phyloP scores from a whole-genome alignment of 2,888 invertebrate species.

The Nephrotoma appendiculata region DNA sequence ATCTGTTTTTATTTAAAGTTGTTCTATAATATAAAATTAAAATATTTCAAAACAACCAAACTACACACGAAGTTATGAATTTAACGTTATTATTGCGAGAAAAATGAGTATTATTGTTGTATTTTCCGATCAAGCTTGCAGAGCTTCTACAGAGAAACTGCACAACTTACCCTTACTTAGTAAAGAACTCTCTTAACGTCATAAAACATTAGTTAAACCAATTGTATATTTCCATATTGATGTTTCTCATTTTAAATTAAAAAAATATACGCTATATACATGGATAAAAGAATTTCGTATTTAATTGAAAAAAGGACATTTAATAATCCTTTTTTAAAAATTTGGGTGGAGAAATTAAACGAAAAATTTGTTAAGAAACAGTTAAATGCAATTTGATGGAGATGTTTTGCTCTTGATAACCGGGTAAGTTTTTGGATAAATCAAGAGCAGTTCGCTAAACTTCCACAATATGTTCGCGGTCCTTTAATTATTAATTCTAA shows the following conservation, averaged over 20 bases:
- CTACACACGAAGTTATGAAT: too few relatives aligned
- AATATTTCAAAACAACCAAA: too few relatives aligned
- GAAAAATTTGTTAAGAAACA: background rate
- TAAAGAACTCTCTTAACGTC: background rate
- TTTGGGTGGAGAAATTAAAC: conserved; percentile 30
- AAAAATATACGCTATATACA: background rate
- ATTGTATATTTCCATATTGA: background rate
- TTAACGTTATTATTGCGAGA: too few relatives aligned
- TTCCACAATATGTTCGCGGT: background rate
- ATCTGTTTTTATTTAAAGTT: too few relatives aligned
- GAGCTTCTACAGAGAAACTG: too few relatives aligned
- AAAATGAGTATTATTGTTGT: too few relatives aligned
- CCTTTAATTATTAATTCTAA: background rate
- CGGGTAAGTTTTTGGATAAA: background rate
- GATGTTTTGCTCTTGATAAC: background rate
- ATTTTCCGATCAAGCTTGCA: too few relatives aligned
- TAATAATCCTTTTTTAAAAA: conserved; percentile 13
- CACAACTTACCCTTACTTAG: too few relatives aligned
- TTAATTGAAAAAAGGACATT: background rate
- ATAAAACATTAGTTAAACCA: background rate
- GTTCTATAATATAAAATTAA: too few relatives aligned
- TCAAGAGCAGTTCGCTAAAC: background rate
- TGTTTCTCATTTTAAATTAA: background rate
- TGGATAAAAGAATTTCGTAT: background rate
- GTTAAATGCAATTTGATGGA: background rate